Evolutionary conservation across 1,140 invertebrate genomes (phyloP), one percentile per base, ranked within the genome.

Genomic region (Drosophila leontia): DNA sequence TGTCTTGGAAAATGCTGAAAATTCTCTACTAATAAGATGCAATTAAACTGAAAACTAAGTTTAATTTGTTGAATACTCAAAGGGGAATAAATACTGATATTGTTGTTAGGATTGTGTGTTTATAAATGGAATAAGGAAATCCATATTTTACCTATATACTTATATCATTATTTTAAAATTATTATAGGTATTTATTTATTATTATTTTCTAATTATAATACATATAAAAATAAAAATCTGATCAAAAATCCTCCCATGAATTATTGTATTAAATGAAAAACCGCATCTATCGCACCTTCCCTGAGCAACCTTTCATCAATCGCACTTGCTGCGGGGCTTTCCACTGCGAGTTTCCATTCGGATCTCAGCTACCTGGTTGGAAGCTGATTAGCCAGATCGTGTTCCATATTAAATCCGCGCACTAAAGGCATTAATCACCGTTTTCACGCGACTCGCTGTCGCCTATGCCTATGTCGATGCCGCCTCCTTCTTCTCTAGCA

Each of bases 391-490:
- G 35, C 44, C 62, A 71, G 62, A 87, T 64, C 75, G 72, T 83
- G 80, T 78, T 88, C 81, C 68, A 80, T 80, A 88, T 88, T 88
- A 88, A 88, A 88, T 84, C 85, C 78, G 90, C 69, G 85, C 80
- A 72, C 74, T 81, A 90, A 88, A 80, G 72, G 74, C 85, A 88
- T 88, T 88, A 88, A 88, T 88, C 84, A 88, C 85, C 85, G 44
- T 90, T 88, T 88, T 88, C 84, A 88, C 84, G 85, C 84, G 85
- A 88, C 80, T 69, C 51, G 50, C 69, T 75, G 84, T 84, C 71
- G 71, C 80, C 48, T 41, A 3, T 47, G 47, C 45, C 44, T 41
- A 35, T 55, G 23, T 48, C 51, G 42, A 19, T 32, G 78, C 63
- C 58, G 41, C 60, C 60, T 44, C n/a, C 41, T 44, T 19, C 8